Evolutionary conservation across 2,888 invertebrate genomes (phyloP), one percentile per base, ranked within the genome.

Genomic region (Drosophila cyrtoloma): DNA sequence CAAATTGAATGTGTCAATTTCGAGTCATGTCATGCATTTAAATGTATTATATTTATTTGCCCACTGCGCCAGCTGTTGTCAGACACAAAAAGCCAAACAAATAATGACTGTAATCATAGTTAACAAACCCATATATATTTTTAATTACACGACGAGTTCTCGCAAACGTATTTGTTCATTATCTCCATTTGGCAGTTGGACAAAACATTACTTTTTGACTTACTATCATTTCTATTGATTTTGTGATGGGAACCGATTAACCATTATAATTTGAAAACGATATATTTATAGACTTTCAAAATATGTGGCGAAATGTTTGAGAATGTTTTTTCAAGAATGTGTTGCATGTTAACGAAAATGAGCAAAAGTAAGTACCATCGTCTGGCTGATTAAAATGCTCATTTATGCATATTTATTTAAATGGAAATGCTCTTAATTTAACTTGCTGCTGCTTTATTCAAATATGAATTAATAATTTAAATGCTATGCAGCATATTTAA

Each of bases 361-460:
- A 52, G 67, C 77, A 72, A 60, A 44, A 50, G 62, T 71, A 71
- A 71, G 52, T 53, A 32, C 39, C 72, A 58, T 71, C 53, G 53
- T 68, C 55, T 58, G 71, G 55, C 72, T 68, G 72, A 75, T 81
- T 77, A 87, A 79, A 56, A 57, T 70, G 73, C 65, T 53, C 73
- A 81, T 89, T 86, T 82, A 76, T 71, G 82, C 72, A 79, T 84
- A 84, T 81, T 88, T 89, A 90, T 90, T 90, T 81, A 88, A 87
- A 90, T 90, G 79, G 80, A 88, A 90, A 79, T 73, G 75, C 79
- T 81, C 81, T 90, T 90, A 81, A 83, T 87, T 88, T 85, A 87
- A 89, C 84, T 89, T 82, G 72, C 56, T 80, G 78, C 73, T 77
- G 70, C 73, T 79, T 77, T 80, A 84, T 85, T 87, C 86, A 86